phyloP scores from a whole-genome alignment of 2,113 vertebrate species.

The Grammomys dolichurus region DNA sequence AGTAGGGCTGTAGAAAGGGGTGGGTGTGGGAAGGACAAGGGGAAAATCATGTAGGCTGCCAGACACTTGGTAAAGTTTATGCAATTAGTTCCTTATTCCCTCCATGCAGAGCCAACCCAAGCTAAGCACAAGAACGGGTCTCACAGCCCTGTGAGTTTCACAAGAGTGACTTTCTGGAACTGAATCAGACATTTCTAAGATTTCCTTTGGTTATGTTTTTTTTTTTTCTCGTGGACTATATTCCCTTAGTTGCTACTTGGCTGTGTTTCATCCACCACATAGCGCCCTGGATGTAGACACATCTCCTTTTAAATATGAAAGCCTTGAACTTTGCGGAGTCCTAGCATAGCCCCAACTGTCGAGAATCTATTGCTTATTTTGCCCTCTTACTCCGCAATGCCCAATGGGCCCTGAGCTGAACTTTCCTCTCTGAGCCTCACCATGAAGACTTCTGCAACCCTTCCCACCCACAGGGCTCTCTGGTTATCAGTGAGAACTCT shows the following conservation, averaged over 20 bases:
- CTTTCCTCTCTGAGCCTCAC: constrained; percentile 45
- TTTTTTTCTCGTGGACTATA: constrained; percentile 37
- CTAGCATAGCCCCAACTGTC: neutral
- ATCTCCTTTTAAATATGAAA: constrained; percentile 54
- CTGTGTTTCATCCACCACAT: constrained; percentile 52
- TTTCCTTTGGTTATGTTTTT: constrained; percentile 37
- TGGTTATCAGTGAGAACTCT: constrained; percentile 44
- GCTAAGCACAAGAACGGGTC: constrained; percentile 59
- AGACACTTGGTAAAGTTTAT: constrained; percentile 70
- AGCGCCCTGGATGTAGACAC: constrained; percentile 13
- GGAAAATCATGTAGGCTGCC: constrained; percentile 57
- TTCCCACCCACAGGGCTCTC: neutral
- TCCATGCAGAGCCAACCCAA: constrained; percentile 54
- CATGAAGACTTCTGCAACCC: neutral
- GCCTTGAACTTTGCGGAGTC: constrained; percentile 27
- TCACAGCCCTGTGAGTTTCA: constrained; percentile 54
- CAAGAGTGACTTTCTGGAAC: constrained; percentile 76
- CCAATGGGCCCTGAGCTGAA: constrained; percentile 53
- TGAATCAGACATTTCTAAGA: constrained; percentile 61
- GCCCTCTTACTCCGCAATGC: constrained; percentile 39
- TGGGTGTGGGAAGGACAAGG: constrained; percentile 45
- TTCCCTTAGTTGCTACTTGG: constrained; percentile 59
- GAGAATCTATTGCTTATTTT: constrained; percentile 59
- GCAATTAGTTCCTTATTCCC: constrained; percentile 63
- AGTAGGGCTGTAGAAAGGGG: neutral